A percentile compares a stretch with the other conserved stretches of the same genome.
phyloP scores from a whole-genome alignment of 1,140 invertebrate species.

The Eufriesea mexicana region DNA sequence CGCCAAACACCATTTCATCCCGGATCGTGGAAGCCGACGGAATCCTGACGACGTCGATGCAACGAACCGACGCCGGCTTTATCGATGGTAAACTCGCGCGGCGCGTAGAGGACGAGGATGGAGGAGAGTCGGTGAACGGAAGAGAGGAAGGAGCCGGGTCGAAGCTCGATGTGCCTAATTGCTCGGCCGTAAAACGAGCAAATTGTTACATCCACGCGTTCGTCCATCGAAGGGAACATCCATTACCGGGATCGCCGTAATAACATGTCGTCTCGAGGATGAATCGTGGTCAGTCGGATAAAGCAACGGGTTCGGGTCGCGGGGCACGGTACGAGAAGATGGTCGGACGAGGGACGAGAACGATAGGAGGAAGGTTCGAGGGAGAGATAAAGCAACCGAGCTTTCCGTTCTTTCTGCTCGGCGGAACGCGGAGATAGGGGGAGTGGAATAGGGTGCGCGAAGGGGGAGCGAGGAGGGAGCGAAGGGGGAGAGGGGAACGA shows the following conservation, averaged over 20 bases:
- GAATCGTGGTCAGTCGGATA: constrained; percentile 44
- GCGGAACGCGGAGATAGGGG: neutral
- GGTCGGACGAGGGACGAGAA: neutral
- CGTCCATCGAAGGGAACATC: constrained; percentile 27
- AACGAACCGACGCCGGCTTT: neutral
- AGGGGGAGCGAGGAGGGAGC: neutral
- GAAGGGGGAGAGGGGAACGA: constrained; percentile 51
- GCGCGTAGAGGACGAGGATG: neutral
- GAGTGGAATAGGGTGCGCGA: neutral
- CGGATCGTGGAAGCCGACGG: neutral
- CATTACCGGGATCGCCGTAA: constrained; percentile 39
- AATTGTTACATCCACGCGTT: constrained; percentile 32
- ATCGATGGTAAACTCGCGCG: constrained; percentile 10
- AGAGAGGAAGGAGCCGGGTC: neutral
- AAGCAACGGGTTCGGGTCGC: constrained; percentile 37
- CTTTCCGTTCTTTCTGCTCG: neutral
- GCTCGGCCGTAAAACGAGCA: constrained; percentile 25
- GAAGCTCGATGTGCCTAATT: constrained; percentile 15
- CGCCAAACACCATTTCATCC: constrained; percentile 56
- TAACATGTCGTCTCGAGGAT: constrained; percentile 51
- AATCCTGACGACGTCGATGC: neutral
- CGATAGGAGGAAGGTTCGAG: constrained; percentile 1
- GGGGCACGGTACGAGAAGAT: constrained; percentile 20
- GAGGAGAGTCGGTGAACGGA: neutral
- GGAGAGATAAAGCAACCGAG: constrained; percentile 37